These are phyloP conservation scores for Stenodema calcarata DNA, from an alignment of 2,888 invertebrate species.

Conservation along the genomic window DNA sequence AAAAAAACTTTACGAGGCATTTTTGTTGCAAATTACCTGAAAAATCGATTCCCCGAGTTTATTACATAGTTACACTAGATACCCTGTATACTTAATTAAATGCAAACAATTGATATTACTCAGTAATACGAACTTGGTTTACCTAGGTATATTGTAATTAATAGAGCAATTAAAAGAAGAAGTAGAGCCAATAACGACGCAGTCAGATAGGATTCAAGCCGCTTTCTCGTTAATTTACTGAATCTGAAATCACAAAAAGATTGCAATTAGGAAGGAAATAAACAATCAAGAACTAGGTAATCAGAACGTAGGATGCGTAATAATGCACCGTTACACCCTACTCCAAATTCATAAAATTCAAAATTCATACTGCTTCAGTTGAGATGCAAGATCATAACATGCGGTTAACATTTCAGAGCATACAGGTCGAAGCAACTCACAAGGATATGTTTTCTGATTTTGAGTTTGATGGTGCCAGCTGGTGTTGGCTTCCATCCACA, in stretches of 20 bases:
- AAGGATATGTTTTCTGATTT: slow-evolving; percentile 10
- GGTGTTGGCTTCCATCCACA: slow-evolving; percentile 41
- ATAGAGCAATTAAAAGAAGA: background rate
- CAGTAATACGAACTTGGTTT: background rate
- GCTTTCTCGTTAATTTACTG: slow-evolving; percentile 16
- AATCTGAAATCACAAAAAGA: background rate
- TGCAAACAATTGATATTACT: too few species aligned
- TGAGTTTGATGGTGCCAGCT: slow-evolving; percentile 9
- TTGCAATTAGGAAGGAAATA: background rate
- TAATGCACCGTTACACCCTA: background rate
- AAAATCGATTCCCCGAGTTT: too few species aligned
- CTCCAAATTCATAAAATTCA: background rate
- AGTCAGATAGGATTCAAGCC: slow-evolving; percentile 22
- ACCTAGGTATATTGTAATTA: slow-evolving; percentile 38
- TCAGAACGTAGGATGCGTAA: too few species aligned
- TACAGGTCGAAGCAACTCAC: too few species aligned
- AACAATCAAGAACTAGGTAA: too few species aligned
- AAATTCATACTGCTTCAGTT: too few species aligned
- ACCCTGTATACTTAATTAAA: too few species aligned
- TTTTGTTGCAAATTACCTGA: too few species aligned
- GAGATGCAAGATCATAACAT: too few species aligned
- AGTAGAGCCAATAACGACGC: background rate
- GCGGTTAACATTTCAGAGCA: too few species aligned
- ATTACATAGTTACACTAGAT: too few species aligned
- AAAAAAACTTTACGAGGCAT: too few species aligned